Evolutionary conservation across 2,888 invertebrate genomes (phyloP), one percentile per base, ranked within the genome.

Genomic region (Eupithecia insigniata): DNA sequence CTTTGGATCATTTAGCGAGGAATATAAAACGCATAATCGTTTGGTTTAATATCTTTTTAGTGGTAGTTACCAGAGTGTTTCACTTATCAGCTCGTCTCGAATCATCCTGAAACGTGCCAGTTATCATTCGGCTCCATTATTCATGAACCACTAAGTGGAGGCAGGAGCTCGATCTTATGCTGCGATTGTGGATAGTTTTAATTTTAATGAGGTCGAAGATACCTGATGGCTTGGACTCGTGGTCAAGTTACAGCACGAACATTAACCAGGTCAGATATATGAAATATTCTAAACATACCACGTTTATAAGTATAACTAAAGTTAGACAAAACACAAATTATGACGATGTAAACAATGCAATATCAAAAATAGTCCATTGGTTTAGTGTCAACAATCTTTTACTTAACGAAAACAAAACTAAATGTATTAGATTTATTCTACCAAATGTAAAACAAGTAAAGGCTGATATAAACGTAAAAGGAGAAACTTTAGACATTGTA

Each of bases 61-160:
- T 51, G 46, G 46, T 39, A 39, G 39, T 18, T 46, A 22, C 0
- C n/a, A 5, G n/a, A 43, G 46, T n/a, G 43, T 51, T 8, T 43
- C 18, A 4, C 1, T 58, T 14, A 12, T 26, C 26, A 26, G 55
- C 55, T 43, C 7, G 43, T 43, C 43, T 43, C 6, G n/a, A 43
- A 7, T 18, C 18, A 16, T 43, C 51, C n/a, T 22, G 28, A 14
- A 28, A 4, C 14, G 26, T 7, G 16, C n/a, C 43, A 14, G 16
- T 58, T 6, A 61, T n/a, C 30, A n/a, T 8, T 2, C n/a, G 61
- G 26, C 39, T 70, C 67, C 69, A 70, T 73, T 64, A 70, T 70
- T 70, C 69, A 72, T 66, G 67, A 66, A 51, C 51, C 22, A 61
- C 32, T 60, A 51, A 65, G 67, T 39, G 58, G 43, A 46, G 55